Conservation (phyloP, 2,888 invertebrate species). For the Drosophila multiciliata region DNA sequence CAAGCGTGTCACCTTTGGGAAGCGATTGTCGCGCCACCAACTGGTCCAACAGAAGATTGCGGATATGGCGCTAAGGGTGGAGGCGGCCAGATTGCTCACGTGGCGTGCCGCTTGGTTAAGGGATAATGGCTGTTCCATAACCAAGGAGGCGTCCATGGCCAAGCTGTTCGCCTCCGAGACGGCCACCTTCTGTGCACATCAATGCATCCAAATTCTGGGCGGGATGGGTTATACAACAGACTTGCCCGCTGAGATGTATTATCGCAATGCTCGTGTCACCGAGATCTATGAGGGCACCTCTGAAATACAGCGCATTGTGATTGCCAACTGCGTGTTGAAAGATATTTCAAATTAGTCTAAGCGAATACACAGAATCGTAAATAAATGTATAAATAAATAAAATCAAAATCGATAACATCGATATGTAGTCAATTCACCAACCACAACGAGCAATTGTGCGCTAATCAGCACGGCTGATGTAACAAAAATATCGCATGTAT, state of each 20-base stretch:
- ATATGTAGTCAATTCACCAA: neutral
- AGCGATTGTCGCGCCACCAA: slow-evolving; percentile 93
- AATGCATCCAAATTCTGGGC: slow-evolving; percentile 94
- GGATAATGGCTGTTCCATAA: slow-evolving; percentile 91
- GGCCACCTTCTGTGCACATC: slow-evolving; percentile 95
- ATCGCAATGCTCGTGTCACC: slow-evolving; percentile 97
- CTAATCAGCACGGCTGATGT: neutral
- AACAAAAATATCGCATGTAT: neutral
- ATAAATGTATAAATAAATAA: neutral
- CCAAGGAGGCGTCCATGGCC: slow-evolving; percentile 98
- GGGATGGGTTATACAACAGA: slow-evolving; percentile 98
- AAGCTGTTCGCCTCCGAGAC: slow-evolving; percentile 97
- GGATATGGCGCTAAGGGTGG: slow-evolving; percentile 93
- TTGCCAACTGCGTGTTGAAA: slow-evolving; percentile 87
- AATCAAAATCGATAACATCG: neutral
- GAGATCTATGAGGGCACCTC: slow-evolving; percentile 99
- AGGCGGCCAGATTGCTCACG: slow-evolving; percentile 93
- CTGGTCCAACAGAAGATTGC: slow-evolving; percentile 96
- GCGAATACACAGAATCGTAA: neutral
- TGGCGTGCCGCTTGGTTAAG: slow-evolving; percentile 96
- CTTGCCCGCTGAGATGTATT: slow-evolving; percentile 97
- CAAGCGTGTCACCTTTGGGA: slow-evolving; percentile 94
- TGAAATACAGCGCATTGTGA: slow-evolving; percentile 96
- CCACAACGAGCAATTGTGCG: neutral
- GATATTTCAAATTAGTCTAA: slow-evolving; percentile 25